These are phyloP conservation scores for Octomys mimax DNA, from an alignment of 2,797 vertebrate genomes.

Conservation along the genomic window DNA sequence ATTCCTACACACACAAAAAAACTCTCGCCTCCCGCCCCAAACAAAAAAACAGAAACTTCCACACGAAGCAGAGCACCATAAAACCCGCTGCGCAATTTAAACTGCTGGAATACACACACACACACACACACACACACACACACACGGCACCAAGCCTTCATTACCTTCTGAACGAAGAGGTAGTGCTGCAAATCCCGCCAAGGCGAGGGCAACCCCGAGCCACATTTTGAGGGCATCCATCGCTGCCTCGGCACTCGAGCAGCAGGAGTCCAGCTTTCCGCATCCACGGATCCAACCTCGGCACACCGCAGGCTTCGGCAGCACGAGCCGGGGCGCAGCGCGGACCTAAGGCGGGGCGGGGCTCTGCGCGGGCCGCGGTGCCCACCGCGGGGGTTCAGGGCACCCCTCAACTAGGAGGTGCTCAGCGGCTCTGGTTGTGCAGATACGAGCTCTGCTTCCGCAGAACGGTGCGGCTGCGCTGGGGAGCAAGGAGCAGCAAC, in stretches of 20 bases:
- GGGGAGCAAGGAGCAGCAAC: not conserved
- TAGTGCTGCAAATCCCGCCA: constrained; percentile 65
- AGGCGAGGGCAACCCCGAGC: constrained; percentile 71
- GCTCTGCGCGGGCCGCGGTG: not conserved
- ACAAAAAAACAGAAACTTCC: constrained; percentile 59
- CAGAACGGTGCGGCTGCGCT: not conserved
- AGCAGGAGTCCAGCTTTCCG: constrained; percentile 34
- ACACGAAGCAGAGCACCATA: not conserved
- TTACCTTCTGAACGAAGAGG: constrained; percentile 82
- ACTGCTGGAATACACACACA: not conserved
- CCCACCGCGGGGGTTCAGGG: not conserved
- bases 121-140: not conserved
- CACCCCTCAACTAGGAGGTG: not conserved
- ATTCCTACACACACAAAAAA: no score
- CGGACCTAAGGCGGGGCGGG: not conserved
- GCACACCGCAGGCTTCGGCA: constrained; percentile 25
- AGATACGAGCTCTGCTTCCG: not conserved
- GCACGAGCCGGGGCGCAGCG: not conserved
- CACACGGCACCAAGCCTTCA: constrained; percentile 42
- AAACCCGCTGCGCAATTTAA: constrained; percentile 7
- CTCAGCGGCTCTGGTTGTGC: not conserved
- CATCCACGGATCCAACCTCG: constrained; percentile 49
- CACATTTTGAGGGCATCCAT: constrained; percentile 79
- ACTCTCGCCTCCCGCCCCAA: not conserved
- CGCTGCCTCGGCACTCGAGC: not conserved